These are phyloP conservation scores for Myzus persicae DNA, from an alignment of 1,140 invertebrate genomes.

Conservation along the genomic window DNA sequence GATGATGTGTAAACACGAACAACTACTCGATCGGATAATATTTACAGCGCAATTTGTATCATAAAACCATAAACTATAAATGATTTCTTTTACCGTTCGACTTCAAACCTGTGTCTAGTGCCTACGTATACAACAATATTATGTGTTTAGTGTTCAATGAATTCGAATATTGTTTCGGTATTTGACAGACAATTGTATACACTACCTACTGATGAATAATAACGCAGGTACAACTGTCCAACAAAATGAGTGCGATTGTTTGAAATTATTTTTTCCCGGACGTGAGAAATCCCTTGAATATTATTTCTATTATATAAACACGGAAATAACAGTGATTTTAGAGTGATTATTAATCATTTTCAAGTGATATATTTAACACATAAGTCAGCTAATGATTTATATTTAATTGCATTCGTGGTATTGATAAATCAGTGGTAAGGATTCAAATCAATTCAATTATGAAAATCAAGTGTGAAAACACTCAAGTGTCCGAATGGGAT, in stretches of 20 bases:
- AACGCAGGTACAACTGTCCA: not conserved
- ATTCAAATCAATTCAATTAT: not conserved
- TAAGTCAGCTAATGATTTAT: not conserved
- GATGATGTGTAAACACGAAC: not conserved
- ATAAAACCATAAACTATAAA: slow-evolving; percentile 43
- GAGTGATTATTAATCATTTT: slow-evolving; percentile 19
- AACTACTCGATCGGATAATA: slow-evolving; percentile 14
- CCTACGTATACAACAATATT: not conserved
- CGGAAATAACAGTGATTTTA: not conserved
- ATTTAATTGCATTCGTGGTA: not conserved
- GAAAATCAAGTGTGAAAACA: slow-evolving; percentile 35
- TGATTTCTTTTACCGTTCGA: not conserved
- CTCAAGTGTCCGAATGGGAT: not conserved
- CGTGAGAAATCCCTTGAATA: not conserved
- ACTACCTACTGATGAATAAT: not conserved
- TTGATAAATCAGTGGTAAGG: slow-evolving; percentile 29
- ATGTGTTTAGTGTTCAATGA: not conserved
- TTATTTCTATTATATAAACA: not conserved
- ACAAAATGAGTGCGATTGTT: not conserved
- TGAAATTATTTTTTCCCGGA: not conserved
- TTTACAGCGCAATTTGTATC: slow-evolving; percentile 34
- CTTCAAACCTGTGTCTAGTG: not conserved
- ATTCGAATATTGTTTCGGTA: not conserved
- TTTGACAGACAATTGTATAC: not conserved
- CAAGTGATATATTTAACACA: slow-evolving; percentile 22